A percentile compares a stretch with the other conserved stretches of the same genome.
phyloP scores from a whole-genome alignment of 2,797 vertebrate genomes.

The Cossypha polioptera region DNA sequence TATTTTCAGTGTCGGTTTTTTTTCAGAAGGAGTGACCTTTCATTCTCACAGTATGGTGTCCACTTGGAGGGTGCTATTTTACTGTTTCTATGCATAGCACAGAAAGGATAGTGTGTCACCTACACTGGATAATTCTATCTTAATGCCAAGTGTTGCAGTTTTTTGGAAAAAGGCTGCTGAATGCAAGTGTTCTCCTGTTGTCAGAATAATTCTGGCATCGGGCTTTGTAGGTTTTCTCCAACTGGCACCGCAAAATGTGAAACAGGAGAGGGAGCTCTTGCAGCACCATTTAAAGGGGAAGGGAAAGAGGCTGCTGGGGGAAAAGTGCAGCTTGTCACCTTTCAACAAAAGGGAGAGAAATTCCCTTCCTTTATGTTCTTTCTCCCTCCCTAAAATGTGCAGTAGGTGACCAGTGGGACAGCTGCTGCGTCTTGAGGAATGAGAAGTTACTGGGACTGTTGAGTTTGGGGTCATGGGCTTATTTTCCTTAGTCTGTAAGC shows the following conservation, averaged over 20 bases:
- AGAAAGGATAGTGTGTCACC: background rate
- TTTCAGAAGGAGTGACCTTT: background rate
- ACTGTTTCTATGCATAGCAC: accelerated
- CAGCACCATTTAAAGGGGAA: background rate
- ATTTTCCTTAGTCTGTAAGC: background rate
- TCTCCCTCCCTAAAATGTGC: background rate
- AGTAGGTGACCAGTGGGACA: background rate
- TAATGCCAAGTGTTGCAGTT: background rate
- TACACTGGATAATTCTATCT: background rate
- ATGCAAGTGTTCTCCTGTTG: background rate
- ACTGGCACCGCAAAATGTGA: accelerated
- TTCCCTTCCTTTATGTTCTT: accelerated
- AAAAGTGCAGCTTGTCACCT: background rate
- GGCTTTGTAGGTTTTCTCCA: background rate
- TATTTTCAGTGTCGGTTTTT: background rate
- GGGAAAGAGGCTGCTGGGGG: background rate
- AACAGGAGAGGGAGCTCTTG: slow-evolving; percentile 37
- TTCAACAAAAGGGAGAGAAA: background rate
- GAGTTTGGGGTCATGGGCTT: background rate
- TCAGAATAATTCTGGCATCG: background rate
- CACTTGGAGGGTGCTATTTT: background rate
- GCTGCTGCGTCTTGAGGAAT: background rate
- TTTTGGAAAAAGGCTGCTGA: background rate
- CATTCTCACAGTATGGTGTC: background rate
- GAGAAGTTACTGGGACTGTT: background rate